phyloP scores from a whole-genome alignment of 2,113 vertebrate genomes.

The Pachycephala philippinensis region DNA sequence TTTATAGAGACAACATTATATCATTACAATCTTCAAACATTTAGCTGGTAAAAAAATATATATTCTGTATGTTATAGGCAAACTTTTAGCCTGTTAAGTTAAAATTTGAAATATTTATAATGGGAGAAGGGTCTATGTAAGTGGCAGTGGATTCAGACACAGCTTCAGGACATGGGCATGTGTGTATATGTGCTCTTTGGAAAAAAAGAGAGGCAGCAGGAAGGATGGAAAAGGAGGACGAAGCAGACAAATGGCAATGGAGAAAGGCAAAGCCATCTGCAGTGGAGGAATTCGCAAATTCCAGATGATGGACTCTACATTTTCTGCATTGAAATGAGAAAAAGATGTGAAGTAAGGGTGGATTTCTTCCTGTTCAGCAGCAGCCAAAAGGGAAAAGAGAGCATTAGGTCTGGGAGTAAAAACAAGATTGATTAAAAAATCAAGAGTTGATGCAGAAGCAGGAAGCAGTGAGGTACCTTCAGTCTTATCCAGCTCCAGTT shows the following conservation, averaged over 20 bases:
- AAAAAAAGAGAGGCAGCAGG: not conserved
- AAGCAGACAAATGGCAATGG: not conserved
- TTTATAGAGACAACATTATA: slow-evolving; percentile 45
- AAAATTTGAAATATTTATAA: not conserved
- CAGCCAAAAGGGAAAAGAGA: not conserved
- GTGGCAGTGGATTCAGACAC: not conserved
- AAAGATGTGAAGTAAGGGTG: not conserved
- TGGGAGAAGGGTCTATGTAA: not conserved
- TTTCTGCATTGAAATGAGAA: not conserved
- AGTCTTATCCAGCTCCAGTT: not conserved
- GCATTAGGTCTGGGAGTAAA: not conserved
- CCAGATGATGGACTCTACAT: not conserved
- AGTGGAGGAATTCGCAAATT: not conserved
- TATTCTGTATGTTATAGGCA: not conserved
- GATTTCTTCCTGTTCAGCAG: not conserved
- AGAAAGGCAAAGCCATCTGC: not conserved
- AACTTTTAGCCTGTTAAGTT: not conserved
- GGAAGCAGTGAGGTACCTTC: not conserved
- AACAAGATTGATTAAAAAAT: not conserved
- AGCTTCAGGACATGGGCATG: not conserved
- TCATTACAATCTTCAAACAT: not conserved
- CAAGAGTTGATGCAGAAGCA: not conserved
- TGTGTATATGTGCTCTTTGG: not conserved
- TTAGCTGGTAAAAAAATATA: not conserved
- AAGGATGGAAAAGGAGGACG: not conserved